Conservation (phyloP, 1,140 invertebrate species). For the Diorhabda carinulata region DNA sequence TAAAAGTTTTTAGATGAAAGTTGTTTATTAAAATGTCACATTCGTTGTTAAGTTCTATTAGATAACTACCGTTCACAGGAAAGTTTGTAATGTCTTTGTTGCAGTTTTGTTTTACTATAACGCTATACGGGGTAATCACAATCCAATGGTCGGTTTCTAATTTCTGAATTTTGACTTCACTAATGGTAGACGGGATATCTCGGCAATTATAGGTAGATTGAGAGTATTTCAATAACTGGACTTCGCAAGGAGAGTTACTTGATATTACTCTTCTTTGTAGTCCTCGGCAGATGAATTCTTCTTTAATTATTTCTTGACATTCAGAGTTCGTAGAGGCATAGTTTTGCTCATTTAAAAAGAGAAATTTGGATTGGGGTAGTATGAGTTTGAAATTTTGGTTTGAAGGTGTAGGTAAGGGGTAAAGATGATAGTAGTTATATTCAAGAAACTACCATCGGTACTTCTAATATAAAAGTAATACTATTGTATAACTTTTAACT, state of each 20-base stretch:
- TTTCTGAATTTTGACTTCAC: conserved; percentile 1
- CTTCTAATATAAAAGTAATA: not conserved
- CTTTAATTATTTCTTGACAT: not conserved
- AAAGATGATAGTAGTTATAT: conserved; percentile 11
- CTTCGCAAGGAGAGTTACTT: not conserved
- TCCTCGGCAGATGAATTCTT: conserved; percentile 9
- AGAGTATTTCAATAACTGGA: conserved; percentile 5
- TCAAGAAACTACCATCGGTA: not conserved
- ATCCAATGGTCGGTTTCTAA: not conserved
- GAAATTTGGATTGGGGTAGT: conserved; percentile 7
- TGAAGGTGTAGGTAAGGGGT: not conserved
- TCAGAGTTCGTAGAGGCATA: not conserved
- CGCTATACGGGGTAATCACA: not conserved
- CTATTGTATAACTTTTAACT: too few relatives aligned
- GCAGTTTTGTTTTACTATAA: not conserved
- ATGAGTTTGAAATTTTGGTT: not conserved
- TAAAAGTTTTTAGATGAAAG: not conserved
- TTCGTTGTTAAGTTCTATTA: not conserved
- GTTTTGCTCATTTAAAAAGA: conserved; percentile 5
- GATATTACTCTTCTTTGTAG: not conserved
- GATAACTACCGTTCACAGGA: not conserved
- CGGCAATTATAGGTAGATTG: not conserved
- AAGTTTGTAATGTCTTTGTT: not conserved
- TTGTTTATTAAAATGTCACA: not conserved
- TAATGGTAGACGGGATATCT: not conserved